These are phyloP conservation scores for Otus scops DNA, from an alignment of 2,797 vertebrate species.

Conservation along the genomic window DNA sequence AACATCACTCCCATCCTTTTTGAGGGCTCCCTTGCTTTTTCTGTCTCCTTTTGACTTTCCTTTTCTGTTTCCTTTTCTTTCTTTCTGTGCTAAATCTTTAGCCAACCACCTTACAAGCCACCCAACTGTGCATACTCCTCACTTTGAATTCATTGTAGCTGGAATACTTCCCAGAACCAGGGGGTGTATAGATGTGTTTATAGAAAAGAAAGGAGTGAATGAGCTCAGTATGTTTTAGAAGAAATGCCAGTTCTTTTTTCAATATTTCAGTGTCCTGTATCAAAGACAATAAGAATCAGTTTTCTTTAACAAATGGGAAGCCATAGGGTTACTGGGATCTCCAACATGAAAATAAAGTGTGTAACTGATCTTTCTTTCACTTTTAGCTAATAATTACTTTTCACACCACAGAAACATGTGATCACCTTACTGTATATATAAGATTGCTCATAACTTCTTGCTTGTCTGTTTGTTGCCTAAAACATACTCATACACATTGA, in stretches of 20 bases:
- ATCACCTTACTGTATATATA: background rate
- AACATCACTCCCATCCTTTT: background rate
- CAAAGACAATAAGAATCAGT: background rate
- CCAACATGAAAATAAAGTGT: background rate
- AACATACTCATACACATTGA: background rate
- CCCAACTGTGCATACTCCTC: constrained; percentile 25
- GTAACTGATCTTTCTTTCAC: background rate
- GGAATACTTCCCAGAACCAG: constrained; percentile 63
- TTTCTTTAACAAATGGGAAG: constrained; percentile 18
- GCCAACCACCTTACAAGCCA: constrained; percentile 23
- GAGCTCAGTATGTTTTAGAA: constrained; percentile 26
- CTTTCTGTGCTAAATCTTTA: constrained; percentile 11
- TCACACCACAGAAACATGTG: background rate
- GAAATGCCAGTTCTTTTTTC: background rate
- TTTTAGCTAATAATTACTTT: background rate
- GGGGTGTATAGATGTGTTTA: constrained; percentile 46
- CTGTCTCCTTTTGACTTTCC: background rate
- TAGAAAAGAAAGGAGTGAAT: constrained; percentile 33
- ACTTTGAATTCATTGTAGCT: constrained; percentile 29
- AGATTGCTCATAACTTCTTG: background rate
- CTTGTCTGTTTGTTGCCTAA: background rate
- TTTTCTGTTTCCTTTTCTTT: background rate
- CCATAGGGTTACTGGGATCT: background rate
- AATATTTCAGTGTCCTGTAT: constrained; percentile 4
- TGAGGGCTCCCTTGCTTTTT: background rate